Evolutionary conservation across 2,113 vertebrate species (phyloP).

Genomic region (Cinclus cinclus): DNA sequence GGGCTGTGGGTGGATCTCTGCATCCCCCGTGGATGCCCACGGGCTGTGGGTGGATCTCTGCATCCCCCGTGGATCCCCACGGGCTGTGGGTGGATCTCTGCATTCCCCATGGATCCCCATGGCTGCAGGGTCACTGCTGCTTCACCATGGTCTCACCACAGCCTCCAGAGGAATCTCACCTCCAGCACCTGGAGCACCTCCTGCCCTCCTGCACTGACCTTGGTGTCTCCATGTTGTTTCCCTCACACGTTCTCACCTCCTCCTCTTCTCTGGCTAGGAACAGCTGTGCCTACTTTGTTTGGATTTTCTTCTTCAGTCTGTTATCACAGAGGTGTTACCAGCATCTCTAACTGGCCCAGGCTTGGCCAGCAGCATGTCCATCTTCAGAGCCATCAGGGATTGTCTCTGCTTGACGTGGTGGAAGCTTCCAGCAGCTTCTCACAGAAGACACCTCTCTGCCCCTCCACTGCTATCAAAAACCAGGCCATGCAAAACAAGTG

Average conservation of each 20-base stretch:
- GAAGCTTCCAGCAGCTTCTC: neutral
- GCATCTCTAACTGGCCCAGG: fast-evolving
- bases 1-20: too few species aligned
- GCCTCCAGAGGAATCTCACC: neutral
- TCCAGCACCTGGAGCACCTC: neutral
- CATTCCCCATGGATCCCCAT: neutral
- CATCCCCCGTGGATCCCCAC: too few species aligned
- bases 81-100: neutral
- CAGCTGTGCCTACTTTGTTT: too few species aligned
- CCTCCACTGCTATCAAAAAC: neutral
- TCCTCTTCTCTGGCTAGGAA: neutral
- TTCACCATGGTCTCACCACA: neutral
- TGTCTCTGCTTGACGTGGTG: neutral
- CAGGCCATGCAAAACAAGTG: fast-evolving
- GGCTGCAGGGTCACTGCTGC: neutral
- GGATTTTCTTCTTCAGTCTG: too few species aligned
- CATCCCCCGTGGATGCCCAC: too few species aligned
- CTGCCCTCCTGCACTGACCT: neutral
- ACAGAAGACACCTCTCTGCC: neutral
- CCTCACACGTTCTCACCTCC: neutral
- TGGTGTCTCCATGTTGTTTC: neutral
- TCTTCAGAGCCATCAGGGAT: neutral
- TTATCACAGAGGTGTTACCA: neutral
- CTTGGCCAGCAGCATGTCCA: neutral
- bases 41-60: too few species aligned